Evolutionary conservation across 2,888 invertebrate genomes (phyloP).

Genomic region (Yponomeuta malinellus): DNA sequence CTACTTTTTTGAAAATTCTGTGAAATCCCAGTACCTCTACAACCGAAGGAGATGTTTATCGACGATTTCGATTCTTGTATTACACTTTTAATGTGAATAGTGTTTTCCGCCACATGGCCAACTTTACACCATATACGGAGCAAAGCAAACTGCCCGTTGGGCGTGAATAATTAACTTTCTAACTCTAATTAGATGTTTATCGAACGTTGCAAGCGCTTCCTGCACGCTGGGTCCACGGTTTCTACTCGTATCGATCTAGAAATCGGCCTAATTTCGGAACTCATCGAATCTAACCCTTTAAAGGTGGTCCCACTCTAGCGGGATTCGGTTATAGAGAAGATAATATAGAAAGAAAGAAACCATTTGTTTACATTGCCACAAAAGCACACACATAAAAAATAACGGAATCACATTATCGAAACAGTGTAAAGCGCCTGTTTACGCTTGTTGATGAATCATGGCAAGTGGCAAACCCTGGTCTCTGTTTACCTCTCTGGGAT

Average conservation of each 20-base stretch:
- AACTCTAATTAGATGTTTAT: constrained; percentile 51
- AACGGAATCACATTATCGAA: not conserved
- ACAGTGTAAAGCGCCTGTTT: not conserved
- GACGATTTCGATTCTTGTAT: no score
- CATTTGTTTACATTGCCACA: no score
- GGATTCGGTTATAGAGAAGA: no score
- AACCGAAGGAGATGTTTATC: no score
- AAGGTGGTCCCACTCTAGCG: no score
- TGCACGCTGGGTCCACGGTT: not conserved
- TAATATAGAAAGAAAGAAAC: no score
- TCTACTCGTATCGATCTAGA: not conserved
- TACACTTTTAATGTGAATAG: no score
- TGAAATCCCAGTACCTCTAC: no score
- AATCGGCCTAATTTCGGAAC: not conserved
- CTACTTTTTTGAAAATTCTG: no score
- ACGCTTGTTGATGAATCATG: not conserved
- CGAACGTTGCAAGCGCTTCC: constrained; percentile 22
- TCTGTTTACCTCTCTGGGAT: no score
- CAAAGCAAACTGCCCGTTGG: constrained; percentile 13
- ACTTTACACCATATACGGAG: not conserved
- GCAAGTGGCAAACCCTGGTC: not conserved
- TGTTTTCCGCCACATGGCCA: not conserved
- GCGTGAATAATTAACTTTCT: constrained; percentile 46
- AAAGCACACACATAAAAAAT: not conserved
- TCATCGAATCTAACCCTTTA: not conserved